Evolutionary conservation across 2,888 invertebrate genomes (phyloP).

Genomic region (Trissoscelio sp.): DNA sequence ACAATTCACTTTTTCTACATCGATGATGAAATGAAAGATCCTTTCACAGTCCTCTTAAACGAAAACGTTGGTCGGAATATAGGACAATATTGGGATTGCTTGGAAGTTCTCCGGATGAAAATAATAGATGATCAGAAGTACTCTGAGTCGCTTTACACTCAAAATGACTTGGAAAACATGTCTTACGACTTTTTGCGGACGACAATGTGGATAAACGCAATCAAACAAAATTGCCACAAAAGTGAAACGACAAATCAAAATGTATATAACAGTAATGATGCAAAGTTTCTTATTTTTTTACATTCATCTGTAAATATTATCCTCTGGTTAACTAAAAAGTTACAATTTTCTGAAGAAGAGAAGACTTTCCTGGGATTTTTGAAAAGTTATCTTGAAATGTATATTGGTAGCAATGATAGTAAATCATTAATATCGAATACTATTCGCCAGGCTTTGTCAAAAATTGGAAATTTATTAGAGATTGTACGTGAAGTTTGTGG

Average conservation of each 20-base stretch:
- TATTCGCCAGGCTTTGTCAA: constrained; percentile 70
- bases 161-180: constrained; percentile 72
- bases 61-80: constrained; percentile 68
- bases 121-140: constrained; percentile 71
- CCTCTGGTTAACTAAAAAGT: constrained; percentile 64
- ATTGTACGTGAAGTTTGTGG: constrained; percentile 75
- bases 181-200: constrained; percentile 74
- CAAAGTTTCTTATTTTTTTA: constrained; percentile 77
- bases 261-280: constrained; percentile 66
- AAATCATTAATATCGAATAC: constrained; percentile 56
- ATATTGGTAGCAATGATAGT: constrained; percentile 76
- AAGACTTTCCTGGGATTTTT: constrained; percentile 73
- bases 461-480: constrained; percentile 63
- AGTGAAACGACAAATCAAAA: constrained; percentile 64
- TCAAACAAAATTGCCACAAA: constrained; percentile 75
- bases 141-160: constrained; percentile 10
- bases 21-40: constrained; percentile 71
- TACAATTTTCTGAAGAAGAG: constrained; percentile 70
- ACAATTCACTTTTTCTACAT: constrained; percentile 75
- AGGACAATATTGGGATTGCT: constrained; percentile 79
- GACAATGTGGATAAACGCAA: constrained; percentile 77
- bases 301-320: constrained; percentile 75
- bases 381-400: constrained; percentile 77
- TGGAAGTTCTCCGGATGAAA: constrained; percentile 78
- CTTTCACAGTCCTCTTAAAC: constrained; percentile 70